phyloP scores from a whole-genome alignment of 2,888 invertebrate genomes.

The Amiota mariae region DNA sequence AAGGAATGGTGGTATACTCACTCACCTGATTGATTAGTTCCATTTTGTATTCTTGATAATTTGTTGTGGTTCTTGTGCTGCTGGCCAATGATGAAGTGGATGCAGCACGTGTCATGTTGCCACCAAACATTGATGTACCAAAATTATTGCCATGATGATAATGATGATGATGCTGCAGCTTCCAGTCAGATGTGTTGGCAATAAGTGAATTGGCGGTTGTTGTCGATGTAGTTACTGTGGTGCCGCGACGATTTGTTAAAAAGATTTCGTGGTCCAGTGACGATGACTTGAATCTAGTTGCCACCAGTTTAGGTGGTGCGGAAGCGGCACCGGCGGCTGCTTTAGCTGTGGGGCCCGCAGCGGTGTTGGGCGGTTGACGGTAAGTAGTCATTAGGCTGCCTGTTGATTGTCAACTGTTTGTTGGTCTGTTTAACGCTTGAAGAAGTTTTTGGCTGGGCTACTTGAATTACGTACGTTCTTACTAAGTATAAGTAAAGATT shows the following conservation, averaged over 20 bases:
- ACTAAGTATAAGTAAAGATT: neutral
- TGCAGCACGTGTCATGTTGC: constrained; percentile 63
- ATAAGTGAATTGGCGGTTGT: constrained; percentile 16
- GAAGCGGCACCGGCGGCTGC: constrained; percentile 42
- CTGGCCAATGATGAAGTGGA: constrained; percentile 69
- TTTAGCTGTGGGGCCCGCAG: neutral
- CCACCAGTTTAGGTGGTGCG: constrained; percentile 43
- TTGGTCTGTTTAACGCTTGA: constrained; percentile 23
- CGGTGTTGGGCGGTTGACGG: constrained; percentile 41
- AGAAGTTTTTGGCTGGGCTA: neutral
- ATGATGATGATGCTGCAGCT: constrained; percentile 4
- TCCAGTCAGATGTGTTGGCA: constrained; percentile 20
- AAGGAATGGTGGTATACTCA: constrained; percentile 11
- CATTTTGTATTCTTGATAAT: constrained; percentile 71
- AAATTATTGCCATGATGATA: neutral
- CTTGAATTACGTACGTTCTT: neutral
- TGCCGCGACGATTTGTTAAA: constrained; percentile 58
- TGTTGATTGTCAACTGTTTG: no score
- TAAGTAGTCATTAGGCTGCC: constrained; percentile 36
- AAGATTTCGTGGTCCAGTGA: constrained; percentile 68
- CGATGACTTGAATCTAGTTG: constrained; percentile 61
- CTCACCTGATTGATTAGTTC: constrained; percentile 73
- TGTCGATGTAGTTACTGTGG: constrained; percentile 56
- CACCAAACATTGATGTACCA: constrained; percentile 42
- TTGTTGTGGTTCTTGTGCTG: constrained; percentile 63